phyloP scores from a whole-genome alignment of 1,140 invertebrate species.

The Pinna nobilis region DNA sequence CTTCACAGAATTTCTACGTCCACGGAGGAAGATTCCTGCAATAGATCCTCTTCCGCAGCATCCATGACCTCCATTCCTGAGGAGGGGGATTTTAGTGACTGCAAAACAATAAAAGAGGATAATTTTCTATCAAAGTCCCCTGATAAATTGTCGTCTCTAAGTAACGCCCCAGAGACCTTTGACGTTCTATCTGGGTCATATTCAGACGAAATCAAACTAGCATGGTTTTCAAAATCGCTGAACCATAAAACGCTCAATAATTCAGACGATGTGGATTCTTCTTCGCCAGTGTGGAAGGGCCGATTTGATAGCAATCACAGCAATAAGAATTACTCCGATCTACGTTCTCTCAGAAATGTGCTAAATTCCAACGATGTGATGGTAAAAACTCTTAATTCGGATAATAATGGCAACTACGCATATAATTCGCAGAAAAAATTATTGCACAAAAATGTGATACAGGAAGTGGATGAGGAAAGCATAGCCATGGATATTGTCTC shows the following conservation, averaged over 20 bases:
- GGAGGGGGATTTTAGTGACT: slow-evolving; percentile 39
- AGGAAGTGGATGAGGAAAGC: slow-evolving; percentile 48
- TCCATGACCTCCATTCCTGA: slow-evolving; percentile 56
- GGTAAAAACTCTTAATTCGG: slow-evolving; percentile 45
- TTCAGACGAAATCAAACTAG: slow-evolving; percentile 63
- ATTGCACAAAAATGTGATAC: slow-evolving; percentile 20
- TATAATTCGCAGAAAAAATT: slow-evolving; percentile 8
- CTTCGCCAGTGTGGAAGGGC: slow-evolving; percentile 39
- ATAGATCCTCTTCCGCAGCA: slow-evolving; percentile 46
- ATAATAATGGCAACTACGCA: slow-evolving; percentile 40
- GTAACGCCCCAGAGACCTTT: slow-evolving; percentile 33
- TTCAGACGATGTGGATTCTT: background rate
- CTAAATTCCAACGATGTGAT: slow-evolving; percentile 51
- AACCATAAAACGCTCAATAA: slow-evolving; percentile 5
- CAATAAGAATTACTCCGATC: slow-evolving; percentile 37
- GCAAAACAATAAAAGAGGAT: slow-evolving; percentile 16
- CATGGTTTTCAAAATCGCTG: slow-evolving; percentile 35
- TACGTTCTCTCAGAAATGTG: slow-evolving; percentile 44
- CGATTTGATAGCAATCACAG: slow-evolving; percentile 1
- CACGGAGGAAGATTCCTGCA: slow-evolving; percentile 54
- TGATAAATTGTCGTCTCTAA: slow-evolving; percentile 26
- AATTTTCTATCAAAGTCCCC: slow-evolving; percentile 24
- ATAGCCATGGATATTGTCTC: slow-evolving; percentile 36
- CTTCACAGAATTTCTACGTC: slow-evolving; percentile 52
- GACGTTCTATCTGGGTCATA: slow-evolving; percentile 50